phyloP scores from a whole-genome alignment of 2,797 vertebrate genomes.

The Malurus splendens region DNA sequence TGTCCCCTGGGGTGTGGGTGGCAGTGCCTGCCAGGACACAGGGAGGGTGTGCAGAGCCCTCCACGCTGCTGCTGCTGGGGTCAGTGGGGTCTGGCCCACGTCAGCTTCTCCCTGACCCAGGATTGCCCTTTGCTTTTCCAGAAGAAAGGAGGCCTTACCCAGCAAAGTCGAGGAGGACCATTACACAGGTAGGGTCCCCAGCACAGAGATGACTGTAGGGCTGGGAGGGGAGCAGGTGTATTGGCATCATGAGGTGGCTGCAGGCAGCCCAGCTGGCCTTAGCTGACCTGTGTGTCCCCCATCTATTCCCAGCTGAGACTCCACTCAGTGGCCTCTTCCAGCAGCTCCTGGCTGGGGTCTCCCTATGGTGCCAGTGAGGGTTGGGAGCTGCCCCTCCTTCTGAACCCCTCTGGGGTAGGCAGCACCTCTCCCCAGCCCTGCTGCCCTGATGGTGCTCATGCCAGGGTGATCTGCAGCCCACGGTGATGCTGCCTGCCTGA shows the following conservation, averaged over 20 bases:
- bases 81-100: not conserved
- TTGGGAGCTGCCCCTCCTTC: rapidly evolving
- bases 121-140: not conserved
- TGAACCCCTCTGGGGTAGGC: not conserved
- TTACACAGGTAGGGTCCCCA: constrained; percentile 1
- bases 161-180: not conserved
- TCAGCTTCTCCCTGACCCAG: not conserved
- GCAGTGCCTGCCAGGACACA: not conserved
- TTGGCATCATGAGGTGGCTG: not conserved
- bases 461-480: not conserved
- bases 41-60: not conserved
- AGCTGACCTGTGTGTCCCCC: rapidly evolving
- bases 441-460: not conserved
- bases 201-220: rapidly evolving
- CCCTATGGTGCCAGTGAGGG: rapidly evolving
- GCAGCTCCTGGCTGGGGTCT: not conserved
- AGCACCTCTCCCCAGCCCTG: not conserved
- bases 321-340: not conserved
- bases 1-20: not conserved
- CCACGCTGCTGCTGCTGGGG: not conserved
- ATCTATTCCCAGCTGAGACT: not conserved
- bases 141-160: not conserved
- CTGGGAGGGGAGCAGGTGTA: not conserved
- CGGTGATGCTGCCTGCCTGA: not conserved
- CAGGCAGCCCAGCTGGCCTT: not conserved